phyloP scores from a whole-genome alignment of 2,797 vertebrate species.

The Limosa lapponica region DNA sequence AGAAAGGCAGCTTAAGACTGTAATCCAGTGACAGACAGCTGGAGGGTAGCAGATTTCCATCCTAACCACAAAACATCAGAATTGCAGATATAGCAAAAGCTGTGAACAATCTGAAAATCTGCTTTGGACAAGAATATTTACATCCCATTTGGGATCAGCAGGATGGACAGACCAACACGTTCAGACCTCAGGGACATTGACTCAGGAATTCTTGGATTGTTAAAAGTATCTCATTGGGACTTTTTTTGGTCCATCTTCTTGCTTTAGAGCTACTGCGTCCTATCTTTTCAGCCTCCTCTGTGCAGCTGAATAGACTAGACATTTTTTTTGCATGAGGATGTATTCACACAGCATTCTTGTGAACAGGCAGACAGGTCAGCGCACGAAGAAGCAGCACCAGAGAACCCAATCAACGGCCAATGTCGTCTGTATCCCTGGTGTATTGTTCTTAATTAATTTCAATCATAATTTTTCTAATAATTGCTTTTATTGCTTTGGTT shows the following conservation, averaged over 20 bases:
- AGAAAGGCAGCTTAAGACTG: neutral
- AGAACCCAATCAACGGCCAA: neutral
- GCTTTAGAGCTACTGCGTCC: neutral
- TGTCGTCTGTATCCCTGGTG: neutral
- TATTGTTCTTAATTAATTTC: neutral
- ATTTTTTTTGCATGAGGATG: neutral
- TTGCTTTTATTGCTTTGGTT: neutral
- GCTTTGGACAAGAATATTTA: neutral
- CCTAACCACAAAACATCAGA: fast-evolving
- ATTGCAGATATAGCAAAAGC: conserved; percentile 16
- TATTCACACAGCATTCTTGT: neutral
- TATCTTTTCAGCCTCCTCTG: neutral
- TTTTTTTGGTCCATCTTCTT: neutral
- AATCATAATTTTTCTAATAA: neutral
- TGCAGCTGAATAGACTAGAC: neutral
- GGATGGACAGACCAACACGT: neutral
- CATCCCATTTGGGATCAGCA: neutral
- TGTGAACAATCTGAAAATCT: neutral
- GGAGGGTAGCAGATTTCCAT: conserved; percentile 65
- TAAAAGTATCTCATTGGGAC: neutral
- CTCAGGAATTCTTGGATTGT: neutral
- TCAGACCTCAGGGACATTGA: neutral
- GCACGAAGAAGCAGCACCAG: neutral
- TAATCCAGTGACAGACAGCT: conserved; percentile 50
- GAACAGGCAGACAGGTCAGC: neutral